phyloP scores from a whole-genome alignment of 2,113 vertebrate genomes.

The Elachura formosa region DNA sequence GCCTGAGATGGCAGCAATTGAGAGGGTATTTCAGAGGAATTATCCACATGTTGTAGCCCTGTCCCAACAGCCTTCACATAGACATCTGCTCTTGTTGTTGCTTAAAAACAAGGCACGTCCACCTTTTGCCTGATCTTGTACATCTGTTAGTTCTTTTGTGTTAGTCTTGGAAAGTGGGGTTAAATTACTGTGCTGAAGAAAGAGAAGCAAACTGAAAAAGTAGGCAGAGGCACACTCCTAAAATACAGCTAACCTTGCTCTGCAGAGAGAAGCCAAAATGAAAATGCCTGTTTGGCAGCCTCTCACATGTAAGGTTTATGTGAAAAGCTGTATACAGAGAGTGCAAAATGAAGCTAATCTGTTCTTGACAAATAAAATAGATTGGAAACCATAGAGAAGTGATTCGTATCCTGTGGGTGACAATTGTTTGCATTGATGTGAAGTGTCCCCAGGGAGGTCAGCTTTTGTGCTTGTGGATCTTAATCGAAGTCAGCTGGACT shows the following conservation, averaged over 20 bases:
- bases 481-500: background rate
- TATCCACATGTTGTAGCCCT: background rate
- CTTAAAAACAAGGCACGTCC: background rate
- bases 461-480: background rate
- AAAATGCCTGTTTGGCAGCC: background rate
- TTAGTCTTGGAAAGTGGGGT: background rate
- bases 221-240: background rate
- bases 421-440: background rate
- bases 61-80: background rate
- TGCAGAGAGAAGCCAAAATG: background rate
- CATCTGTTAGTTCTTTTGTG: background rate
- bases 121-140: background rate
- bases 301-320: background rate
- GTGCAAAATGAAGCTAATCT: background rate
- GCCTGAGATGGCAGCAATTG: background rate
- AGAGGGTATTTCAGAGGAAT: background rate
- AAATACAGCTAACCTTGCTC: background rate
- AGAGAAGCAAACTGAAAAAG: background rate
- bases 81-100: background rate
- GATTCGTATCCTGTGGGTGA: background rate
- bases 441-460: background rate
- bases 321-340: background rate
- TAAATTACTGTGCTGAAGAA: background rate
- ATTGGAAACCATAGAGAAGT: background rate
- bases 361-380: background rate